A percentile compares a stretch with the other conserved stretches of the same genome.
Conservation (phyloP, 2,797 vertebrate species). For the Protosalanx chinensis region DNA sequence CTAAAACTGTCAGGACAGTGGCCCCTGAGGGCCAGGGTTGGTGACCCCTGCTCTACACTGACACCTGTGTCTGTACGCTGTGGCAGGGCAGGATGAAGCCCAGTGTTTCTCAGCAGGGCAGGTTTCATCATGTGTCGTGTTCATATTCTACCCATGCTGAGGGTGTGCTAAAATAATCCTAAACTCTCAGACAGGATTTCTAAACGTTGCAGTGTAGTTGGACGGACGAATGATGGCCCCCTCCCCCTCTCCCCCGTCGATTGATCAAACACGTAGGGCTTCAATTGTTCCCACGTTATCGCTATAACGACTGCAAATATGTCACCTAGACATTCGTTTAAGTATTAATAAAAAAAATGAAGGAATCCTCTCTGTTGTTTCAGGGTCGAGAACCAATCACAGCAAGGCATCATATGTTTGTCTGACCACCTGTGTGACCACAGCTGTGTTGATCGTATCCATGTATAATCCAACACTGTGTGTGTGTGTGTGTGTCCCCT, state of each 20-base stretch:
- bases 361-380: conserved; percentile 12
- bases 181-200: conserved; percentile 9
- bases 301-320: background rate
- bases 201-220: background rate
- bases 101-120: conserved; percentile 52
- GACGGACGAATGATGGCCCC: too few relatives aligned
- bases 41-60: too few relatives aligned
- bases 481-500: conserved; percentile 6
- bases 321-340: background rate
- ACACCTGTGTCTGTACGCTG: background rate
- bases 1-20: too few relatives aligned
- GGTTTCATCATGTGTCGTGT: conserved; percentile 38
- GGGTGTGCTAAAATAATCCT: conserved; percentile 39
- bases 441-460: conserved; percentile 5
- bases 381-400: conserved; percentile 33
- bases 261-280: background rate
- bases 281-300: background rate
- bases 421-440: conserved; percentile 28
- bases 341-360: background rate
- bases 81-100: background rate
- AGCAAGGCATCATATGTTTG: background rate
- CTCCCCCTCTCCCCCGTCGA: too few relatives aligned
- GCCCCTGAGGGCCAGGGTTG: too few relatives aligned
- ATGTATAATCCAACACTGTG: conserved; percentile 23
- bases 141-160: conserved; percentile 22